These are phyloP conservation scores for Bimastos eiseni DNA, from an alignment of 2,888 invertebrate species.

Conservation along the genomic window DNA sequence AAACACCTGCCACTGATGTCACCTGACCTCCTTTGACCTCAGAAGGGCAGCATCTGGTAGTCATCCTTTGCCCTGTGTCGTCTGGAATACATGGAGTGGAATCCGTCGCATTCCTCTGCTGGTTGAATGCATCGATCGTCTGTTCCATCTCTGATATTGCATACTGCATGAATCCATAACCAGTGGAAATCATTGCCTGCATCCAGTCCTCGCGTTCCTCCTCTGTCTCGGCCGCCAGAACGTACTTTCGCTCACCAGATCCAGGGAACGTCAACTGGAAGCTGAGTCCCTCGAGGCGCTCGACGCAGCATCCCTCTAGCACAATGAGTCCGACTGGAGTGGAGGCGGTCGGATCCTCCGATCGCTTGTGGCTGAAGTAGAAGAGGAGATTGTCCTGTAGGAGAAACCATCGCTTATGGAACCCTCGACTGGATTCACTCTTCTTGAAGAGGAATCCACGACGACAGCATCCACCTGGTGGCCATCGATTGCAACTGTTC, in stretches of 20 bases:
- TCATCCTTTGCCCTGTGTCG: background rate
- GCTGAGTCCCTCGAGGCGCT: background rate
- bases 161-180: constrained; percentile 17
- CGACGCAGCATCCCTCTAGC: constrained; percentile 14
- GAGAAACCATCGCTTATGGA: background rate
- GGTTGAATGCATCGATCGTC: background rate
- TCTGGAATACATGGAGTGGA: background rate
- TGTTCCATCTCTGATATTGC: background rate
- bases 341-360: background rate
- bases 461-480: background rate
- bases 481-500: background rate
- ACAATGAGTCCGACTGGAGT: background rate
- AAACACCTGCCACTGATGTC: background rate
- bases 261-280: background rate
- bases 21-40: background rate
- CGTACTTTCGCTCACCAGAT: background rate
- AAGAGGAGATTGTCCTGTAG: constrained; percentile 8
- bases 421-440: background rate
- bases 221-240: background rate
- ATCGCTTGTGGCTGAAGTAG: constrained; percentile 23
- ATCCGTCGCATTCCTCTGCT: background rate
- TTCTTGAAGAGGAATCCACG: constrained; percentile 8
- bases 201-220: background rate
- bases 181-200: background rate
- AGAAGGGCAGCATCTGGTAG: background rate